These are phyloP conservation scores for Amblyopsis hoosieri DNA, from an alignment of 2,797 vertebrate species.

Conservation along the genomic window DNA sequence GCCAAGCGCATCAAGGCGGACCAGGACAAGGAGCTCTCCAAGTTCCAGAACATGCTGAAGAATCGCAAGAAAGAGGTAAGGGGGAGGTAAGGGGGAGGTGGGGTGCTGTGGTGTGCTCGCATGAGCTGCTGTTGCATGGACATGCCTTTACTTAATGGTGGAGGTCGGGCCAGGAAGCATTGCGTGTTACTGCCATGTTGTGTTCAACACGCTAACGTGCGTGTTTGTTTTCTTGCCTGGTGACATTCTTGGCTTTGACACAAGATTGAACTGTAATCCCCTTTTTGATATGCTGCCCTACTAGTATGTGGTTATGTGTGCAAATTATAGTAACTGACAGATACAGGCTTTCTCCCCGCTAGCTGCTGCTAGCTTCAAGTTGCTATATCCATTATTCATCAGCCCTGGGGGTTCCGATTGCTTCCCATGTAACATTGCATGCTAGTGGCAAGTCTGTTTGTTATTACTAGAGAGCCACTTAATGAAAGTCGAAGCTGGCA, in stretches of 20 bases:
- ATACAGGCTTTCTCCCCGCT: conserved; percentile 31
- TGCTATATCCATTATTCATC: conserved; percentile 58
- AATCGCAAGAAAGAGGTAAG: conserved; percentile 96
- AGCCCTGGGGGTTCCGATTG: conserved; percentile 38
- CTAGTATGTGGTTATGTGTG: conserved; percentile 14
- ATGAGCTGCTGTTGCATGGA: conserved; percentile 23
- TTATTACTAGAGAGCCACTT: conserved; percentile 43
- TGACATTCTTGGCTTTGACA: conserved; percentile 26
- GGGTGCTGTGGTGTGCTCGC: conserved; percentile 10
- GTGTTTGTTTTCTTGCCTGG: conserved; percentile 31
- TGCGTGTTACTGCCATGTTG: conserved; percentile 30
- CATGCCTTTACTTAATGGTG: conserved; percentile 2
- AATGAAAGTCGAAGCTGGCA: conserved; percentile 13
- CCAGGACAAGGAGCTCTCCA: conserved; percentile 95
- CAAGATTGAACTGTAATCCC: conserved; percentile 23
- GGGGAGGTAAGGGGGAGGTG: not conserved
- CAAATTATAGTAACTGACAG: conserved; percentile 21
- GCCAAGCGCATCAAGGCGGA: conserved; percentile 96
- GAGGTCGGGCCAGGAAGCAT: conserved; percentile 3
- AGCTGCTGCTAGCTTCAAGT: conserved; percentile 47
- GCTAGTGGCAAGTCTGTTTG: conserved; percentile 23
- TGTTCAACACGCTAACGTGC: conserved; percentile 4
- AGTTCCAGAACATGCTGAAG: conserved; percentile 96
- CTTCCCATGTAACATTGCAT: conserved; percentile 28
- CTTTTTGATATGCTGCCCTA: conserved; percentile 22